Evolutionary conservation across 2,888 invertebrate genomes (phyloP).

Genomic region (Pasiphila rectangulata): DNA sequence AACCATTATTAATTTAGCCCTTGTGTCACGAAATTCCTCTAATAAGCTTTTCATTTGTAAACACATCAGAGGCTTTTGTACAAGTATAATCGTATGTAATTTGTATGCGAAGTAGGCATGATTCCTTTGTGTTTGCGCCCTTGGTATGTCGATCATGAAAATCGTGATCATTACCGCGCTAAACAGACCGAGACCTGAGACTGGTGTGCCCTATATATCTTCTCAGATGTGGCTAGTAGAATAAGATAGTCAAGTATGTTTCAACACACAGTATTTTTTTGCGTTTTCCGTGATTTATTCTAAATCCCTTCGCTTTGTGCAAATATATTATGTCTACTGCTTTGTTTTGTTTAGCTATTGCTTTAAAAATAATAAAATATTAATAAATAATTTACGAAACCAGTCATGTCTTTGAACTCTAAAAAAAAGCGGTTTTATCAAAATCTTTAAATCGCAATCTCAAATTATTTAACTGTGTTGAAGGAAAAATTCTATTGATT

Average conservation of each 20-base stretch:
- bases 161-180: slow-evolving; percentile 38
- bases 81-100: slow-evolving; percentile 24
- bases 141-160: slow-evolving; percentile 47
- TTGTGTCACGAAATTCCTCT: slow-evolving; percentile 15
- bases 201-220: slow-evolving; percentile 19
- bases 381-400: no score
- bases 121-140: slow-evolving; percentile 47
- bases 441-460: no score
- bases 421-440: no score
- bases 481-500: no score
- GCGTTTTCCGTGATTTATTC: no score
- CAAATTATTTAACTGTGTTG: no score
- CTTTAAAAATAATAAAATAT: no score
- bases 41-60: slow-evolving; percentile 13
- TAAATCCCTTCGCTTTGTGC: no score
- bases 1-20: slow-evolving; percentile 14
- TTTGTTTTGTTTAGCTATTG: no score
- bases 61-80: slow-evolving; percentile 21
- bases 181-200: slow-evolving; percentile 46
- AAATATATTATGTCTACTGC: no score
- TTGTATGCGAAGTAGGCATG: slow-evolving; percentile 35
- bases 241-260: not conserved
- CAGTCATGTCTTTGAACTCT: no score
- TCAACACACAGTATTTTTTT: not conserved
- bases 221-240: not conserved